Conservation (phyloP, 2,113 vertebrate species). For the Euleptes europaea region DNA sequence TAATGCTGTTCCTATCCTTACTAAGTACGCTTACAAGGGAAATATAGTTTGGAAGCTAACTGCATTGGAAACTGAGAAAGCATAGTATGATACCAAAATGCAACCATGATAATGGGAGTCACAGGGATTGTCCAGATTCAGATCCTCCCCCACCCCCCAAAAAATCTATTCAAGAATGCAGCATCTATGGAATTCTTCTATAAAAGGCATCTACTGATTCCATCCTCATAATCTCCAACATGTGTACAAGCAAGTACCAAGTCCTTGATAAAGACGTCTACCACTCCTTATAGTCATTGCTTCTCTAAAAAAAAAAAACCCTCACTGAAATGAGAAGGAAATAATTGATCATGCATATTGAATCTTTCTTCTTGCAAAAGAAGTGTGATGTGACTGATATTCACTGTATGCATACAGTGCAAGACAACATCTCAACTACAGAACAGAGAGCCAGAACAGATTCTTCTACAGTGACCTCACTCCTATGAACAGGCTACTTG, state of each 20-base stretch:
- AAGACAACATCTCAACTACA: too few species aligned
- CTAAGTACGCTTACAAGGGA: too few species aligned
- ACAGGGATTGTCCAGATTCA: not conserved
- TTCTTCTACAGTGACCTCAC: too few species aligned
- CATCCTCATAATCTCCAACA: not conserved
- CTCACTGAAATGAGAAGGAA: not conserved
- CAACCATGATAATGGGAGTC: not conserved
- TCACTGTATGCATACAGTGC: not conserved
- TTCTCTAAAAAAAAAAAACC: not conserved
- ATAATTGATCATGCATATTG: not conserved
- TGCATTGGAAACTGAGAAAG: not conserved
- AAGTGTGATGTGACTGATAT: not conserved
- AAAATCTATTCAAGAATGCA: not conserved
- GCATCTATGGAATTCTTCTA: not conserved
- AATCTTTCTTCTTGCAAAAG: not conserved
- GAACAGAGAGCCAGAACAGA: too few species aligned
- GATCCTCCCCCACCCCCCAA: not conserved
- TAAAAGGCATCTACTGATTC: not conserved
- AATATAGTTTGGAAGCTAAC: not conserved
- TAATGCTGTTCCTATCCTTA: too few species aligned
- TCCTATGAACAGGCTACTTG: too few species aligned
- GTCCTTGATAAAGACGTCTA: not conserved
- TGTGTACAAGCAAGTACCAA: not conserved
- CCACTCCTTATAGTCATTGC: not conserved
- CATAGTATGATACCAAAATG: not conserved